Percentiles rank a stretch among this genome's conserved stretches.
Evolutionary conservation across 2,113 vertebrate species (phyloP).

Genomic region (Xenopus borealis): DNA sequence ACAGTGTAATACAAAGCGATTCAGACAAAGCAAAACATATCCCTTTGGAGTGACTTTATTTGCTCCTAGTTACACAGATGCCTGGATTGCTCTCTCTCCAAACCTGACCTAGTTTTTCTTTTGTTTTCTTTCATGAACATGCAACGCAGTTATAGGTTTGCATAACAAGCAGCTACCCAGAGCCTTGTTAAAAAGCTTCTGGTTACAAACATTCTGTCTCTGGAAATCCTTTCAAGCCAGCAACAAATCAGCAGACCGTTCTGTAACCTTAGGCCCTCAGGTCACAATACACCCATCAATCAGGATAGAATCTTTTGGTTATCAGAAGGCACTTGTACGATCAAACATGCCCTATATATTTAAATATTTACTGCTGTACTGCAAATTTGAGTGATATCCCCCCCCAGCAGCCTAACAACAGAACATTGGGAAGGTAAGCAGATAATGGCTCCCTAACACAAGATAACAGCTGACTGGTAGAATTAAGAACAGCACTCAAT

Average conservation of each 20-base stretch:
- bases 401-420: too few species aligned
- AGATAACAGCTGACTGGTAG: too few species aligned
- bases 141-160: slow-evolving; percentile 28
- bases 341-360: too few species aligned
- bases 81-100: slow-evolving; percentile 56
- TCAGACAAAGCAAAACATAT: background rate
- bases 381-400: too few species aligned
- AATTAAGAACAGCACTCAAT: too few species aligned
- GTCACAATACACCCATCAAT: too few species aligned
- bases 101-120: slow-evolving; percentile 49
- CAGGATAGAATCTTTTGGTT: too few species aligned
- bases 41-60: slow-evolving; percentile 11
- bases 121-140: slow-evolving; percentile 55
- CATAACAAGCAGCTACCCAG: slow-evolving; percentile 47
- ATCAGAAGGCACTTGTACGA: too few species aligned
- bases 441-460: too few species aligned
- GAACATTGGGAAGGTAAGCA: too few species aligned
- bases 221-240: slow-evolving; percentile 3
- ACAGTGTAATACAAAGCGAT: background rate
- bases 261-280: too few species aligned
- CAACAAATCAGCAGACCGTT: background rate
- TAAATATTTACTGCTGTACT: too few species aligned
- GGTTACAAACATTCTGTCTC: slow-evolving; percentile 9
- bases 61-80: slow-evolving; percentile 27
- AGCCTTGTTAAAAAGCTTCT: slow-evolving; percentile 11